phyloP scores from a whole-genome alignment of 1,140 invertebrate genomes.

The Musca domestica region DNA sequence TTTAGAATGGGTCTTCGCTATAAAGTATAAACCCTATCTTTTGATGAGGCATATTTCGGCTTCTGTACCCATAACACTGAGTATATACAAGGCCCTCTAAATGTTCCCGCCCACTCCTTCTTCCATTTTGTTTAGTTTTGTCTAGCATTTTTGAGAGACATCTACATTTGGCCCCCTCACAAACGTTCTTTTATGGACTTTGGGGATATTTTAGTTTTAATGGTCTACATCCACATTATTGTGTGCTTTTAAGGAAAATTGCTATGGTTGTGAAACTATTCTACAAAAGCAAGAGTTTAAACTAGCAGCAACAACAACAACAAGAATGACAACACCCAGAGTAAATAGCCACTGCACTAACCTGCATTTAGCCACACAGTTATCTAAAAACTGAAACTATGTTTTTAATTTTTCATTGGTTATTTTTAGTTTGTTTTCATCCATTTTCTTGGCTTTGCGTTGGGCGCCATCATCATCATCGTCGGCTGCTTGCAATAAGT shows the following conservation, averaged over 20 bases:
- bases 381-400: too few species aligned
- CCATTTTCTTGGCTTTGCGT: background rate
- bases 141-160: too few species aligned
- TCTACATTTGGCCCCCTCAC: too few species aligned
- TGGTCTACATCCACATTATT: conserved; percentile 16
- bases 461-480: background rate
- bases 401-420: background rate
- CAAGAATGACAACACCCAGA: background rate
- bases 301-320: background rate
- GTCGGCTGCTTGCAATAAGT: background rate
- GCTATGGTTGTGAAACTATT: conserved; percentile 1
- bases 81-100: too few species aligned
- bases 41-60: too few species aligned
- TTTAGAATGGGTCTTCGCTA: too few species aligned
- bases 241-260: conserved; percentile 17
- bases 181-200: conserved; percentile 8
- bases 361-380: too few species aligned
- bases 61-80: too few species aligned
- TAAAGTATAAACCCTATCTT: too few species aligned
- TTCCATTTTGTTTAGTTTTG: too few species aligned
- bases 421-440: background rate
- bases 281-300: background rate
- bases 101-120: too few species aligned
- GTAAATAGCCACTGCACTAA: too few species aligned
- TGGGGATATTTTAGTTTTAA: conserved; percentile 19